Conservation (phyloP, 2,888 invertebrate species). For the Acanthoscelides obtectus region DNA sequence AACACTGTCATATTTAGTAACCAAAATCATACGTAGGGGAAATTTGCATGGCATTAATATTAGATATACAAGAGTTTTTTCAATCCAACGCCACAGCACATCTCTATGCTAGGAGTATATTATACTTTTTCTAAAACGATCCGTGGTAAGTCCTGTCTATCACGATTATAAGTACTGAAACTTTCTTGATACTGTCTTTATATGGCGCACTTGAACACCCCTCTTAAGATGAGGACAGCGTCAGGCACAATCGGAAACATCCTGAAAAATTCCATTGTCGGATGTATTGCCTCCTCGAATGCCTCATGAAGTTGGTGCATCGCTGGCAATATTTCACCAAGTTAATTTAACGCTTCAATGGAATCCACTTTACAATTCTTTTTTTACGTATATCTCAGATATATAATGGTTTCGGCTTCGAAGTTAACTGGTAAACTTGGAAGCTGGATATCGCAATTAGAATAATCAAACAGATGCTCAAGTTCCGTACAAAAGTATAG, state of each 20-base stretch:
- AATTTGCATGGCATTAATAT: no score
- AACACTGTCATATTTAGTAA: no score
- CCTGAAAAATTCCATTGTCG: neutral
- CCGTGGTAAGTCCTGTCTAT: no score
- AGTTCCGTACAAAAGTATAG: no score
- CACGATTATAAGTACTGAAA: no score
- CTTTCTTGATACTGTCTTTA: no score
- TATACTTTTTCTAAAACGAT: no score
- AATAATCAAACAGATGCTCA: neutral
- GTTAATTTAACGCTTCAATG: constrained; percentile 40
- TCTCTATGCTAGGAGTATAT: no score
- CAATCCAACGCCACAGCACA: no score
- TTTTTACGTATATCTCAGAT: constrained; percentile 14
- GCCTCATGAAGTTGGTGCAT: constrained; percentile 19
- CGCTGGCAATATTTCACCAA: constrained; percentile 35
- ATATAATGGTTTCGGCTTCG: neutral
- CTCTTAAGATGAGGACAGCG: neutral
- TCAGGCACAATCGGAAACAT: neutral
- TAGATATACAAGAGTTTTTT: no score
- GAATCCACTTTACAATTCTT: constrained; percentile 28
- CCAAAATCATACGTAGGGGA: no score
- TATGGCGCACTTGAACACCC: no score
- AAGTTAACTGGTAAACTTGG: neutral
- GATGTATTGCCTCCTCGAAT: neutral
- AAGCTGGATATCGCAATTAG: neutral